Conservation (phyloP, 2,797 vertebrate genomes). For the Neostethus bicornis region DNA sequence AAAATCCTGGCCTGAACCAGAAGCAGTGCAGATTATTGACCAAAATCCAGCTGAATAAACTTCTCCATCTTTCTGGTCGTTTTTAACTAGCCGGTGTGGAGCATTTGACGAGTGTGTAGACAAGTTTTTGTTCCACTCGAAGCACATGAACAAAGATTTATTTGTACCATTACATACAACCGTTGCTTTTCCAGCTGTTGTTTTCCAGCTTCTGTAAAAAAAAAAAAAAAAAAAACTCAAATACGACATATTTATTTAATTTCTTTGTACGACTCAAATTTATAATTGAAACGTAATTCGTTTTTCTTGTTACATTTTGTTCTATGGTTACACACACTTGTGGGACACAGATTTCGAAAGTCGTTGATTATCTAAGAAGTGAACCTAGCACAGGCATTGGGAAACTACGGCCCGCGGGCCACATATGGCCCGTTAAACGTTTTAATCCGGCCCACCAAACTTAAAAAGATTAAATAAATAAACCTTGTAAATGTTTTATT, state of each 20-base stretch:
- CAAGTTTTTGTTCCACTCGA: neutral
- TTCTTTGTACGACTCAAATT: neutral
- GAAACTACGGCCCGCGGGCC: too few species aligned
- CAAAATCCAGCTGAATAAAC: conserved; percentile 1
- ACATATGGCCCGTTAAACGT: too few species aligned
- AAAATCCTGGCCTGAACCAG: neutral
- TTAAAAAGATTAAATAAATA: too few species aligned
- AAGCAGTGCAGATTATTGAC: conserved; percentile 1
- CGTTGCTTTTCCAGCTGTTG: conserved; percentile 1
- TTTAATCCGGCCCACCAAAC: too few species aligned
- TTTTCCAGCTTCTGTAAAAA: conserved; percentile 3
- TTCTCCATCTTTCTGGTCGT: neutral
- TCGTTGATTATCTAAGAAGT: too few species aligned
- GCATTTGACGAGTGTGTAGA: neutral
- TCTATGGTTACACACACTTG: neutral
- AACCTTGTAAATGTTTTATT: too few species aligned
- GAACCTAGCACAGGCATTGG: too few species aligned
- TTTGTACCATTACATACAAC: conserved; percentile 1
- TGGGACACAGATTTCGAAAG: too few species aligned
- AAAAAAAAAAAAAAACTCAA: neutral
- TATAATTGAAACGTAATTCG: neutral
- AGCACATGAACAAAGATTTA: neutral
- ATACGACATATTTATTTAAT: neutral
- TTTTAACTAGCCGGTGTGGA: neutral
- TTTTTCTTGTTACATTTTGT: neutral